Evolutionary conservation across 2,797 vertebrate genomes (phyloP), one percentile per base, ranked within the genome.

Genomic region (Siniperca obscura): DNA sequence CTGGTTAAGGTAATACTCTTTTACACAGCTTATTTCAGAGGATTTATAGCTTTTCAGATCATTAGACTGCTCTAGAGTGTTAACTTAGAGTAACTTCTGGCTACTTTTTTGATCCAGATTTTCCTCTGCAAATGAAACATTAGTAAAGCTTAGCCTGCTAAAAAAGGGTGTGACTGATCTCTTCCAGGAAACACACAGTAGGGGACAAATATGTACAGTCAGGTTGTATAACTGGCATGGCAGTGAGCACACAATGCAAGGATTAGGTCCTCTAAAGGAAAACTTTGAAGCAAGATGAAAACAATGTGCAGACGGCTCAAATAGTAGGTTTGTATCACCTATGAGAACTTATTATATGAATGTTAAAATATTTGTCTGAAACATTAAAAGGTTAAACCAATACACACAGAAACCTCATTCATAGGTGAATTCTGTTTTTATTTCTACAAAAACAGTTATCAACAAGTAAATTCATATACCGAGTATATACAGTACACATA

Each of bases 111-210:
- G 80, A 92, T 90, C 90, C 91, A 92, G 87, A 89, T 89, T 91
- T 92, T 89, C 84, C 84, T 86, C 86, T 87, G 78, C 90, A 74
- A 93, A 93, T 90, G 92, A 91, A 91, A 94, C 82, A 91, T 89
- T 84, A 92, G 84, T 86, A 82, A 90, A 88, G 86, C 73, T 42
- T 76, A 90, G 76, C 74, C 69, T 80, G 79, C 75, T 89, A 73
- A 84, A 74, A 74, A 85, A 86, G 82, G 91, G 90, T 91, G 91
- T 86, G 91, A 90, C 87, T 71, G 90, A 87, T 82, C 84, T 79
- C 34, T 85, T 86, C 71, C 86, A 87, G 72, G 70, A 69, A 85
- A 76, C 50, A 67, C 75, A 82, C 75, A 82, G 76, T 74, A 61
- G 3, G 21, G 57, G 74, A 86, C 68, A 87, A 77, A 76, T 90